Percentiles rank a stretch among this genome's conserved stretches.
phyloP scores from a whole-genome alignment of 2,888 invertebrate genomes.

The Sesia apiformis region DNA sequence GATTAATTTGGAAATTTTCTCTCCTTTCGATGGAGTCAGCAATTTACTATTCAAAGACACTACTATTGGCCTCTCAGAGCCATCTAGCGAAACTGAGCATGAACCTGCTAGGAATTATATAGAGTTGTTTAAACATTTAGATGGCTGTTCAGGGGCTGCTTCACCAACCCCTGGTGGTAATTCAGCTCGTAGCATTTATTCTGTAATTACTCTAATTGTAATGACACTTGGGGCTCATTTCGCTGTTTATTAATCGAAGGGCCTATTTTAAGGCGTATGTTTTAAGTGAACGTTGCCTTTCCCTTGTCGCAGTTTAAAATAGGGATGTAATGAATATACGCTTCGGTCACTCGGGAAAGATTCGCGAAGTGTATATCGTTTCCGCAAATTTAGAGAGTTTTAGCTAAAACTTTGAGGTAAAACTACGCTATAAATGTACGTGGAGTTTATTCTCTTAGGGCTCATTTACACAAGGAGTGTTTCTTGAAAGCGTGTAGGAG shows the following conservation, averaged over 20 bases:
- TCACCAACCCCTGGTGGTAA: conserved; percentile 18
- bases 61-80: conserved; percentile 70
- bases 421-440: no score
- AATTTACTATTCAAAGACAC: conserved; percentile 78
- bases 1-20: conserved; percentile 72
- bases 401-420: no score
- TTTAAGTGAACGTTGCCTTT: no score
- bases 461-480: no score
- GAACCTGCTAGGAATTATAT: conserved; percentile 71
- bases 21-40: conserved; percentile 63
- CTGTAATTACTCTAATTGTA: conserved; percentile 31
- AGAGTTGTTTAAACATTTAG: conserved; percentile 63
- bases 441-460: no score
- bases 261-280: not conserved
- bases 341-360: no score
- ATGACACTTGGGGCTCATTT: conserved; percentile 25
- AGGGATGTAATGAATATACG: no score
- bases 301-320: no score
- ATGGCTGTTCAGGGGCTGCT: conserved; percentile 41
- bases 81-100: conserved; percentile 32
- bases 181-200: conserved; percentile 28
- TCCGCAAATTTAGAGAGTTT: no score
- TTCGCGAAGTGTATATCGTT: no score
- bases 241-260: conserved; percentile 21
- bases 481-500: no score